Evolutionary conservation across 2,113 vertebrate genomes (phyloP), one percentile per base, ranked within the genome.

Genomic region (Choloepus hoffmanni): DNA sequence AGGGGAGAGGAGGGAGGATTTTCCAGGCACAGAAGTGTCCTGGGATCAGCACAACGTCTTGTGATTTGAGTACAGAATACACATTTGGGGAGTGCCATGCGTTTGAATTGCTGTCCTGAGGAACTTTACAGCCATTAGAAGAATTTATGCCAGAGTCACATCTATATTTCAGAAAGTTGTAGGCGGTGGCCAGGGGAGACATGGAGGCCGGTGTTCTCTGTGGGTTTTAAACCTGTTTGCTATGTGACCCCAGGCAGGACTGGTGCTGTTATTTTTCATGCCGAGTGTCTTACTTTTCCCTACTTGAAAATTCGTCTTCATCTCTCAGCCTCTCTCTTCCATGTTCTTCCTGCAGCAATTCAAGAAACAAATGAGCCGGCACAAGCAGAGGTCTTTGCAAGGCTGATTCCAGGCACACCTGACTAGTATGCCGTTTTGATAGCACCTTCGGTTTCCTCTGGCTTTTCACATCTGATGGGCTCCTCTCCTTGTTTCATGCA

Each of bases 251-350:
- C 19, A 62, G 83, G 83, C 33, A 53, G 86, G 48, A 40, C 11
- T 5, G 4, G 55, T 43, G 23, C 26, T 43, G 18, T 11, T 24
- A 30, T 58, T 86, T 95, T 96, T 78, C 23, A 40, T 48, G 9
- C 12, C 53, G 13, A 18, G 6, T 13, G 12, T 58, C 58, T 87
- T 7, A 55, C 50, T 83, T 92, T 86, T 50, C 45, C 24, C 26
- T 62, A 24, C 43, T 68, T 85, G 90, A 84, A 63, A 88, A 93
- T 93, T 88, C 70, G 77, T 43, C 92, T 65, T 93, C 58, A 70
- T 91, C 43, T 84, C 33, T 79, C 63, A 77, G 63, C 9, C 65
- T 68, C 16, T 50, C 30, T 85, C 36, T 92, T 73, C 40, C n/a
- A 11, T 3, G 9, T 67, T 79, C 18, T 87, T 67, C 78, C 70